Conservation (phyloP, 2,113 vertebrate species). For the Elephas maximus region DNA sequence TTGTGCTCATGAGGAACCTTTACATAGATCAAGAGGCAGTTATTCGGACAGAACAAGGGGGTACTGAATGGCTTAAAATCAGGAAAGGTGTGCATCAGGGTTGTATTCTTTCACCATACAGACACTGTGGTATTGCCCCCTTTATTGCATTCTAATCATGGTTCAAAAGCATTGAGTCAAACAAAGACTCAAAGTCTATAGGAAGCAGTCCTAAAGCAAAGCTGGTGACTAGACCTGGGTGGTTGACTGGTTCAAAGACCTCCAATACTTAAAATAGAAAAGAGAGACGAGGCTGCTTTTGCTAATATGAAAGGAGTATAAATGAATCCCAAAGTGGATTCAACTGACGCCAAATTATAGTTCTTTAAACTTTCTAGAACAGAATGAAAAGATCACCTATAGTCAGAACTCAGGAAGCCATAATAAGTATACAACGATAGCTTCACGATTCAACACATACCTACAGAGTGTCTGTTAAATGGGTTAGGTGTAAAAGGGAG, state of each 20-base stretch:
- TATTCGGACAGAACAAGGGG: too few species aligned
- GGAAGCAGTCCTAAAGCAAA: neutral
- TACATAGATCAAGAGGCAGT: too few species aligned
- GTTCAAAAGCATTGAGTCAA: neutral
- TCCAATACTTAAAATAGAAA: neutral
- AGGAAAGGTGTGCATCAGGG: too few species aligned
- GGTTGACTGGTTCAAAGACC: neutral
- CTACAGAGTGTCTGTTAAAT: neutral
- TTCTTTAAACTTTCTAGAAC: neutral
- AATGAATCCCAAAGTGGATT: conserved; percentile 25
- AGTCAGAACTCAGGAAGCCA: neutral
- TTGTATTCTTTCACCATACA: too few species aligned
- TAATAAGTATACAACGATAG: neutral
- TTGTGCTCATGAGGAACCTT: too few species aligned
- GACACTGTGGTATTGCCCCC: neutral
- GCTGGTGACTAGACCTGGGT: neutral
- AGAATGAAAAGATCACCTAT: neutral
- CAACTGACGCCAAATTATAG: neutral
- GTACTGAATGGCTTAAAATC: too few species aligned
- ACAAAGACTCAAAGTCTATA: neutral
- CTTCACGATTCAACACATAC: neutral
- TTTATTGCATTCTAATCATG: neutral
- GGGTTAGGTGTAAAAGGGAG: neutral
- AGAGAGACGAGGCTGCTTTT: neutral
- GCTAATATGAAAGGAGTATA: neutral